Evolutionary conservation across 2,113 vertebrate genomes (phyloP).

Genomic region (Trachemys scripta): DNA sequence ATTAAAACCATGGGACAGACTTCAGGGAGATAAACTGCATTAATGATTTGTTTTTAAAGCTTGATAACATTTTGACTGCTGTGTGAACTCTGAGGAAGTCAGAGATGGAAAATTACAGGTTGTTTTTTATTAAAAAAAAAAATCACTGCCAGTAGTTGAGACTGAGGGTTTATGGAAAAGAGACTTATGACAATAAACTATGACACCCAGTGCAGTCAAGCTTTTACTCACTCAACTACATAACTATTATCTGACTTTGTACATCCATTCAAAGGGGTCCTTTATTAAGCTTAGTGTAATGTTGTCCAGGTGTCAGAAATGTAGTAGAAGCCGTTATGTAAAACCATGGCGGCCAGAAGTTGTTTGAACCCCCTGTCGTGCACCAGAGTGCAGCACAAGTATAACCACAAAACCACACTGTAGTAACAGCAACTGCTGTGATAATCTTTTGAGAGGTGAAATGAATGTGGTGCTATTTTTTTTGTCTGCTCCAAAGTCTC

Average conservation of each 20-base stretch:
- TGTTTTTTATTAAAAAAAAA: not conserved
- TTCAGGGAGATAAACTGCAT: not conserved
- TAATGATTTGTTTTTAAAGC: not conserved
- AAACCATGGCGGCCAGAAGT: not conserved
- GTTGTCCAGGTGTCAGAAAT: slow-evolving; percentile 26
- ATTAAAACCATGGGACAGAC: not conserved
- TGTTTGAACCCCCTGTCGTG: not conserved
- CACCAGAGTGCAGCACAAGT: slow-evolving; percentile 16
- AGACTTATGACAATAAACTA: not conserved
- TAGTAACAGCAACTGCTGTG: slow-evolving; percentile 55
- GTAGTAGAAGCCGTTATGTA: not conserved
- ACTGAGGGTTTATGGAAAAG: not conserved
- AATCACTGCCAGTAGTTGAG: not conserved
- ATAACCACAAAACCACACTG: slow-evolving; percentile 60
- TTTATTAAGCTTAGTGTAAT: slow-evolving; percentile 36
- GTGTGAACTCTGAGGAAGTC: not conserved
- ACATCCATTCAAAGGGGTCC: not conserved
- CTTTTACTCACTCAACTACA: slow-evolving; percentile 11
- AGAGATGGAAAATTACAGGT: slow-evolving; percentile 15
- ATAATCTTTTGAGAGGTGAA: slow-evolving; percentile 63
- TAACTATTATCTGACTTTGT: not conserved
- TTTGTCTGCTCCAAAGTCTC: slow-evolving; percentile 13
- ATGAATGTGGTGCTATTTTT: slow-evolving; percentile 44
- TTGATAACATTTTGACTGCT: not conserved
- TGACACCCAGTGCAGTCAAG: not conserved